A percentile compares a stretch with the other conserved stretches of the same genome.
Evolutionary conservation across 2,888 invertebrate species (phyloP).

Genomic region (Notodonta dromedarius): DNA sequence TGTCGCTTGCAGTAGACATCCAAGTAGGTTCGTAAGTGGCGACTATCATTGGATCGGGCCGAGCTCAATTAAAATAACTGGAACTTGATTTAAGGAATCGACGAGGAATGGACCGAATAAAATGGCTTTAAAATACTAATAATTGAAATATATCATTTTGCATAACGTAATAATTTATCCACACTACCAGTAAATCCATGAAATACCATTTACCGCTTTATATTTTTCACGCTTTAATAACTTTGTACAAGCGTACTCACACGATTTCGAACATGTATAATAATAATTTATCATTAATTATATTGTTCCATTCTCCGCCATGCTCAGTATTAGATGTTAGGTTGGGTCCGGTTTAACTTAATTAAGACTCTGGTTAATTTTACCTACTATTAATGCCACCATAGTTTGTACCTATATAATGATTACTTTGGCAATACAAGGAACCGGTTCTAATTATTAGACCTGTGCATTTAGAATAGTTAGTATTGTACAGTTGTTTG

Average conservation of each 20-base stretch:
- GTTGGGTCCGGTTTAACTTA: slow-evolving; percentile 44
- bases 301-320: slow-evolving; percentile 3
- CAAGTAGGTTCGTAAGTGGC: slow-evolving; percentile 46
- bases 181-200: no score
- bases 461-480: slow-evolving; percentile 30
- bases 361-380: slow-evolving; percentile 40
- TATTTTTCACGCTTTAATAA: no score
- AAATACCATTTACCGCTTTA: no score
- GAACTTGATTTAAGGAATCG: slow-evolving; percentile 57
- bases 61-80: slow-evolving; percentile 60
- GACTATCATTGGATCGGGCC: slow-evolving; percentile 46
- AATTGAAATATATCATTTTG: slow-evolving; percentile 17
- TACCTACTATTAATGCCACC: slow-evolving; percentile 30
- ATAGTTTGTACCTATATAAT: slow-evolving; percentile 25
- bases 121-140: slow-evolving; percentile 56
- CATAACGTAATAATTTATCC: slow-evolving; percentile 11
- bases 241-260: no score
- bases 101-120: slow-evolving; percentile 35
- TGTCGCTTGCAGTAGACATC: slow-evolving; percentile 48
- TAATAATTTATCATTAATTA: no score
- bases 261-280: no score
- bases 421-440: slow-evolving; percentile 33
- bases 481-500: slow-evolving; percentile 19
- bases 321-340: slow-evolving; percentile 22
- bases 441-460: slow-evolving; percentile 35